Evolutionary conservation across 2,797 vertebrate species (phyloP).

Genomic region (Microchirus variegatus): DNA sequence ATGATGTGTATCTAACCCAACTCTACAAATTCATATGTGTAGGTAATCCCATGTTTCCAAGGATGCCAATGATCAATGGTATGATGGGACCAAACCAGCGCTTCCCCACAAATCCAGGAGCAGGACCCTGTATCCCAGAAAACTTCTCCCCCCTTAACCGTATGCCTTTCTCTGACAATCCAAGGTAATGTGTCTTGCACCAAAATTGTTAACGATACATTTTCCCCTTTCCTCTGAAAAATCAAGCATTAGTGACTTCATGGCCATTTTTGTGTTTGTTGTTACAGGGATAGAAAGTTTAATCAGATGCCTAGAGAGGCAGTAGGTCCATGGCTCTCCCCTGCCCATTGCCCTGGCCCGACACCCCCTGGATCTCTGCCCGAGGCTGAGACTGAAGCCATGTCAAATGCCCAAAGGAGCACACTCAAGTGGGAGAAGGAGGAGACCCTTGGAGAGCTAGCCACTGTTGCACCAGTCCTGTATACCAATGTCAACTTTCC

Average conservation of each 20-base stretch:
- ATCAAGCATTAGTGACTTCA: neutral
- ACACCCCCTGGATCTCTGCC: slow-evolving; percentile 68
- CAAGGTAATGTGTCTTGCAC: slow-evolving; percentile 81
- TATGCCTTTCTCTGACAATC: slow-evolving; percentile 88
- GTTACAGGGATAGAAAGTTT: slow-evolving; percentile 90
- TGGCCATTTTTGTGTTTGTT: slow-evolving; percentile 9
- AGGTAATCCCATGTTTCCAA: slow-evolving; percentile 91
- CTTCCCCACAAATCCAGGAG: slow-evolving; percentile 85
- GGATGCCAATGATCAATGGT: slow-evolving; percentile 95
- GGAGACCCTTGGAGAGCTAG: slow-evolving; percentile 95
- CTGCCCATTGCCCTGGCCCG: slow-evolving; percentile 66
- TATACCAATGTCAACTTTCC: slow-evolving; percentile 98
- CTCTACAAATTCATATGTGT: slow-evolving; percentile 17
- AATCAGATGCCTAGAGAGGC: slow-evolving; percentile 88
- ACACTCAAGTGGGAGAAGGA: slow-evolving; percentile 99
- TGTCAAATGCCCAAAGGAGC: slow-evolving; percentile 97
- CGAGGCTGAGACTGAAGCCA: slow-evolving; percentile 87
- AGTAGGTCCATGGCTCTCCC: slow-evolving; percentile 84
- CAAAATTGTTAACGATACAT: neutral
- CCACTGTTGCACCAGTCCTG: slow-evolving; percentile 96
- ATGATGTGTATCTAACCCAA: neutral
- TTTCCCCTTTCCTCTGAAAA: slow-evolving; percentile 1
- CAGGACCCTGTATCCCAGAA: slow-evolving; percentile 83
- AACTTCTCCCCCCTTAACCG: slow-evolving; percentile 88
- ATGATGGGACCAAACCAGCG: slow-evolving; percentile 90